Evolutionary conservation across 30 jellyfish, hydroid and myxozoan species (phyloP).

Genomic region (Nemopilema nomurai): DNA sequence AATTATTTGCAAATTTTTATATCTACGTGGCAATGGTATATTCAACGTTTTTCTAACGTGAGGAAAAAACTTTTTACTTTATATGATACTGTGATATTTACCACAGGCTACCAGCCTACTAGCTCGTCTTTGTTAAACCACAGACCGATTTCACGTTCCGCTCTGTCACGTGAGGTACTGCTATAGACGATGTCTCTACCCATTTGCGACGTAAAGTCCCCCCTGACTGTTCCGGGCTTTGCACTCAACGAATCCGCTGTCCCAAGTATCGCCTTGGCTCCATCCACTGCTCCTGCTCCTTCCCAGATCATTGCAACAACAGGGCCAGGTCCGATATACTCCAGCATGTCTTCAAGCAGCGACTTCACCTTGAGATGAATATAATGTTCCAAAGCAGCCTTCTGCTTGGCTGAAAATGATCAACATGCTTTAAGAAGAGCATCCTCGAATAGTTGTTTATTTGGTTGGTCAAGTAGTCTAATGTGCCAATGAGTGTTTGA

Average conservation of each 20-base stretch:
- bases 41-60: no score
- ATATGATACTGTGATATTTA: not conserved
- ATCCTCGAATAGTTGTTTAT: no score
- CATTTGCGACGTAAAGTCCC: constrained; percentile 9
- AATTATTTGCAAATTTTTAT: no score
- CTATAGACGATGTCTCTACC: constrained; percentile 23
- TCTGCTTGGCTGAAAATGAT: constrained; percentile 30
- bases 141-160: constrained; percentile 4
- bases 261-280: constrained; percentile 24
- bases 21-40: no score
- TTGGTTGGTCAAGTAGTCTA: no score
- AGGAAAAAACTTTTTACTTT: no score
- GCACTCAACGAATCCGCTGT: constrained; percentile 4
- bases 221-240: constrained; percentile 33
- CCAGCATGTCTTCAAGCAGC: constrained; percentile 60
- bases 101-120: not conserved
- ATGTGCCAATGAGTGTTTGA: no score
- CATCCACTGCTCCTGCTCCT: constrained; percentile 2
- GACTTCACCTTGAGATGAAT: constrained; percentile 50
- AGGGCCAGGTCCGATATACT: constrained; percentile 78
- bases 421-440: no score
- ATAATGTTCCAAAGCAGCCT: constrained; percentile 53
- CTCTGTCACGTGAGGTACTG: not conserved
- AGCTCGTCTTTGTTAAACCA: constrained; percentile 28
- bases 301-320: constrained; percentile 82